Evolutionary conservation across 2,888 invertebrate genomes (phyloP).

Genomic region (Cephus spinipes): DNA sequence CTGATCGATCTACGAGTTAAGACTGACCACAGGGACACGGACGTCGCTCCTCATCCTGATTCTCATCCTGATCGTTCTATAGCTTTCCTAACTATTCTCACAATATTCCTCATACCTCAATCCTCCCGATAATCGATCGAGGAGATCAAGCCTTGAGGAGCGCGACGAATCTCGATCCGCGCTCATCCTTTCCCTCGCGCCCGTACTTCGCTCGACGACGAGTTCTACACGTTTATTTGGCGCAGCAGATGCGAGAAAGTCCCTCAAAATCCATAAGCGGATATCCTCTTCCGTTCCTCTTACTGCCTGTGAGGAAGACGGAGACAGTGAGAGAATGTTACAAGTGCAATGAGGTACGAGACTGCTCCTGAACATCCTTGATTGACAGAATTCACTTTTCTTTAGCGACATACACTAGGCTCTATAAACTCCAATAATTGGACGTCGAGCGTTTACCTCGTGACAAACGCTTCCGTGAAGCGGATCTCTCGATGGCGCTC

Average conservation of each 20-base stretch:
- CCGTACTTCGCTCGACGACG: constrained; percentile 11
- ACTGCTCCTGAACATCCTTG: background rate
- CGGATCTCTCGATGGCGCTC: background rate
- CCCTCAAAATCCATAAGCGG: background rate
- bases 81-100: background rate
- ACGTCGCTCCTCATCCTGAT: constrained; percentile 16
- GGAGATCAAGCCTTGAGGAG: background rate
- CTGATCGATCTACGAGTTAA: constrained; percentile 15
- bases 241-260: constrained; percentile 10
- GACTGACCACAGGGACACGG: constrained; percentile 15
- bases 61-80: background rate
- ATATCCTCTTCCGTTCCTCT: background rate
- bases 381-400: background rate
- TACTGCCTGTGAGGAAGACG: background rate
- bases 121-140: background rate
- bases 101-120: background rate
- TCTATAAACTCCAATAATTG: background rate
- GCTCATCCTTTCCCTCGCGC: background rate
- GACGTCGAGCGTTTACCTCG: background rate
- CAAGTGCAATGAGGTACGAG: background rate
- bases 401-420: background rate
- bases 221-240: constrained; percentile 23
- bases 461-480: background rate
- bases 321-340: background rate
- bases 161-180: constrained; percentile 9